Percentiles rank a stretch among this genome's conserved stretches.
phyloP scores from a whole-genome alignment of 2,888 invertebrate species.

The Eugnorisma glareosa region DNA sequence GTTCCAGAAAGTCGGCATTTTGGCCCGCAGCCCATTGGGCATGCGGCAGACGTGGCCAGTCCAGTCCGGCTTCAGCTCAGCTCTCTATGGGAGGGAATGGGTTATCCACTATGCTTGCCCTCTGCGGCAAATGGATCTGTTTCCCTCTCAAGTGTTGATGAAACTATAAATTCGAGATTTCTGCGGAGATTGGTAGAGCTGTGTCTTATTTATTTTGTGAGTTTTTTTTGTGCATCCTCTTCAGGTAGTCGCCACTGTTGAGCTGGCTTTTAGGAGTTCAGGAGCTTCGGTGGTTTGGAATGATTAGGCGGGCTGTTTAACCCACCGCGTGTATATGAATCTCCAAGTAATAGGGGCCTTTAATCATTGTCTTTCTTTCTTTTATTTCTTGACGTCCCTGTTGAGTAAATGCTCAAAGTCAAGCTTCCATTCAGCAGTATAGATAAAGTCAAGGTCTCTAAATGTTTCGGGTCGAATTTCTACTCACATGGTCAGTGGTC shows the following conservation, averaged over 20 bases:
- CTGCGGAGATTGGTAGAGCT: background rate
- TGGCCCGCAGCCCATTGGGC: too few species aligned
- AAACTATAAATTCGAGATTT: background rate
- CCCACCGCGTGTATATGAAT: background rate
- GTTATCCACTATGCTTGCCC: too few species aligned
- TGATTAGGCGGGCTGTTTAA: background rate
- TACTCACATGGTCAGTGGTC: background rate
- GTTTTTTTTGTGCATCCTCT: too few species aligned
- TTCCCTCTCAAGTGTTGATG: background rate
- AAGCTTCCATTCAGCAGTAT: background rate
- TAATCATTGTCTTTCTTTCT: background rate
- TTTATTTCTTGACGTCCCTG: background rate
- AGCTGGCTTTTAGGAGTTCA: too few species aligned
- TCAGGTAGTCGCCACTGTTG: too few species aligned
- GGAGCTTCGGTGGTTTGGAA: too few species aligned
- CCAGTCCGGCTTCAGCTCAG: too few species aligned
- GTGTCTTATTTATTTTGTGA: background rate
- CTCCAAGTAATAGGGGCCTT: background rate
- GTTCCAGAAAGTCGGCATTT: too few species aligned
- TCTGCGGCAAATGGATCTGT: too few species aligned
- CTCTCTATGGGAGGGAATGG: background rate
- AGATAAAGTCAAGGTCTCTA: background rate
- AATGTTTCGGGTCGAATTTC: background rate
- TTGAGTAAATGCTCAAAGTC: background rate
- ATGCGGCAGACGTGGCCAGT: too few species aligned